phyloP scores from a whole-genome alignment of 2,888 invertebrate genomes.

The Tyria jacobaeae region DNA sequence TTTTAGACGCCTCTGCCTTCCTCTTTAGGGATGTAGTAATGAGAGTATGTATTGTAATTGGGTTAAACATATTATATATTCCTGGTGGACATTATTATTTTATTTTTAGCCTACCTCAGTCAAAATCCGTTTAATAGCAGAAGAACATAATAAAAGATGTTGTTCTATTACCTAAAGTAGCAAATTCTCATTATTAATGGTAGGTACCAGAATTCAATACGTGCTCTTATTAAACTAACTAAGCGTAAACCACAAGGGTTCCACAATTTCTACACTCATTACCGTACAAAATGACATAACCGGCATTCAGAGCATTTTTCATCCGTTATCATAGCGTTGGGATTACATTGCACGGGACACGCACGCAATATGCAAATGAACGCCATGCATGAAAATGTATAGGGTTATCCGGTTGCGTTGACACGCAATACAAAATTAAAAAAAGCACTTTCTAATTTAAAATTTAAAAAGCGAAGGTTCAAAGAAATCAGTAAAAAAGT shows the following conservation, averaged over 20 bases:
- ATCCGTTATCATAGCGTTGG: conserved; percentile 20
- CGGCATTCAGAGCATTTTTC: conserved; percentile 18
- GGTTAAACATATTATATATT: too few species aligned
- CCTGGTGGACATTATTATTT: too few species aligned
- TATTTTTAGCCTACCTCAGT: too few species aligned
- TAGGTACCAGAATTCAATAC: neutral
- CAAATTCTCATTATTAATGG: too few species aligned
- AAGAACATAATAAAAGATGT: too few species aligned
- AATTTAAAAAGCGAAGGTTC: neutral
- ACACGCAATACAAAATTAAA: conserved; percentile 2
- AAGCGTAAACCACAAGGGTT: neutral
- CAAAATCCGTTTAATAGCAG: too few species aligned
- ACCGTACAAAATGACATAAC: neutral
- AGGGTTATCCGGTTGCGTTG: neutral
- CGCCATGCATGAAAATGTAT: neutral
- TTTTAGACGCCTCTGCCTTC: too few species aligned
- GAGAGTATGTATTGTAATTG: too few species aligned
- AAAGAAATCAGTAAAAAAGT: too few species aligned
- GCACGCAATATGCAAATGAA: conserved; percentile 37
- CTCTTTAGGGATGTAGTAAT: too few species aligned
- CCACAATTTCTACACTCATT: neutral
- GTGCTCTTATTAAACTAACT: neutral
- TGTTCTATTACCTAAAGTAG: too few species aligned
- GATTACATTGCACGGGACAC: conserved; percentile 16
- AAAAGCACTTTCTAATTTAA: neutral